Conservation (phyloP, 2,888 invertebrate genomes). For the Hirtodrosophila histrioides region DNA sequence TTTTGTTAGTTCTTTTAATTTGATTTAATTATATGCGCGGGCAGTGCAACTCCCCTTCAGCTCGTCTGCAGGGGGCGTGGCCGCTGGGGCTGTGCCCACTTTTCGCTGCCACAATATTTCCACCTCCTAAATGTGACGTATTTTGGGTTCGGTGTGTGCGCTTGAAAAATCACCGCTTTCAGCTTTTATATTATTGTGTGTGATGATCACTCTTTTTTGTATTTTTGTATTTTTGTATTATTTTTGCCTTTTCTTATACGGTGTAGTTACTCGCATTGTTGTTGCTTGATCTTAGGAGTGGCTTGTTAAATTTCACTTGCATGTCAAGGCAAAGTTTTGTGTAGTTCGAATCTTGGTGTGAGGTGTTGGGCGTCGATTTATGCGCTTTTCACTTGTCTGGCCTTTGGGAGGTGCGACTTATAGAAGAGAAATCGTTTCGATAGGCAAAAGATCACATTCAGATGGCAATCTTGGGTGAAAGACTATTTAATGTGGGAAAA, state of each 20-base stretch:
- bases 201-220: slow-evolving; percentile 48
- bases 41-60: slow-evolving; percentile 25
- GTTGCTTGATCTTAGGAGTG: slow-evolving; percentile 68
- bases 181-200: slow-evolving; percentile 60
- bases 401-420: slow-evolving; percentile 45
- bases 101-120: slow-evolving; percentile 73
- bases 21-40: slow-evolving; percentile 73
- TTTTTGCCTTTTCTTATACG: not conserved
- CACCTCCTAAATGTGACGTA: slow-evolving; percentile 74
- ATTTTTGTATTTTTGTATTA: slow-evolving; percentile 11
- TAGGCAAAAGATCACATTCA: slow-evolving; percentile 26
- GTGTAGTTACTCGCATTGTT: slow-evolving; percentile 39
- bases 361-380: slow-evolving; percentile 78
- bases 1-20: slow-evolving; percentile 71
- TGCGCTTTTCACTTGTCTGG: slow-evolving; percentile 74
- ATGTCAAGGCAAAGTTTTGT: slow-evolving; percentile 61
- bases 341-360: slow-evolving; percentile 18
- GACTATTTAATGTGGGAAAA: slow-evolving; percentile 35
- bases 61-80: slow-evolving; percentile 55
- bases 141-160: slow-evolving; percentile 64
- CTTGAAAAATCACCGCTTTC: slow-evolving; percentile 72
- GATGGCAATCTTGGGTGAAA: slow-evolving; percentile 17
- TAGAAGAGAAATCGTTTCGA: slow-evolving; percentile 49
- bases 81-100: slow-evolving; percentile 63
- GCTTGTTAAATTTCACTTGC: slow-evolving; percentile 80